These are phyloP conservation scores for Sphaerophoria taeniata DNA, from an alignment of 2,888 invertebrate genomes.

Conservation along the genomic window DNA sequence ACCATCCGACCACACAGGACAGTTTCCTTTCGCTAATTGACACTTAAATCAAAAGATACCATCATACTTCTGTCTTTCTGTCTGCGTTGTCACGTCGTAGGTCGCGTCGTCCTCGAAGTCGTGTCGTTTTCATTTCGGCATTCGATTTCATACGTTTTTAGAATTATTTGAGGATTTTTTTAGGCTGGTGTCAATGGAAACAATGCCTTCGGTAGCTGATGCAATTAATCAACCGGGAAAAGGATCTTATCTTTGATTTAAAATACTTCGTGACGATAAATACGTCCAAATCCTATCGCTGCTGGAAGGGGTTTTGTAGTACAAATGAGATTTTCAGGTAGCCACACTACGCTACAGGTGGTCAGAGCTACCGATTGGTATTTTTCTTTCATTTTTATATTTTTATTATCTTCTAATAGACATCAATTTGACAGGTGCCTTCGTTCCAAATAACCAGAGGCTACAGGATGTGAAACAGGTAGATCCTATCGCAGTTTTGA, in stretches of 20 bases:
- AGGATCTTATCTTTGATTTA: constrained; percentile 70
- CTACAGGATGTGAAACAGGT: constrained; percentile 1
- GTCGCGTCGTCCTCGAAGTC: neutral
- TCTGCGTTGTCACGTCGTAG: neutral
- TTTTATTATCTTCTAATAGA: neutral
- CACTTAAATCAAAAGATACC: constrained; percentile 73
- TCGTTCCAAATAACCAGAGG: neutral
- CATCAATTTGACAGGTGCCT: constrained; percentile 20
- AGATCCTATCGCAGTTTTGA: too few relatives aligned
- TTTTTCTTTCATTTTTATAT: neutral
- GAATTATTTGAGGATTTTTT: constrained; percentile 30
- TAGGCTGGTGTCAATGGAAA: constrained; percentile 58
- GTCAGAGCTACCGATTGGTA: constrained; percentile 56
- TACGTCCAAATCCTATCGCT: constrained; percentile 19
- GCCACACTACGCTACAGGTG: constrained; percentile 53
- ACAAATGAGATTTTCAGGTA: constrained; percentile 52
- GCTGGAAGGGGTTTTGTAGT: constrained; percentile 29
- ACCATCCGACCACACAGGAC: constrained; percentile 66
- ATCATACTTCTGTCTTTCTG: constrained; percentile 60
- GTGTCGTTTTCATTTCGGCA: constrained; percentile 33
- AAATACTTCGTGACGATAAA: constrained; percentile 60
- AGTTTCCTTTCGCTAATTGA: constrained; percentile 73
- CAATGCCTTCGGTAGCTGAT: constrained; percentile 49
- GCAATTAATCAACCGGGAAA: constrained; percentile 69
- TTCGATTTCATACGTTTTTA: constrained; percentile 25